Base-by-base conservation (phyloP, 2,113 vertebrate species). In the Calonectris borealis region DNA sequence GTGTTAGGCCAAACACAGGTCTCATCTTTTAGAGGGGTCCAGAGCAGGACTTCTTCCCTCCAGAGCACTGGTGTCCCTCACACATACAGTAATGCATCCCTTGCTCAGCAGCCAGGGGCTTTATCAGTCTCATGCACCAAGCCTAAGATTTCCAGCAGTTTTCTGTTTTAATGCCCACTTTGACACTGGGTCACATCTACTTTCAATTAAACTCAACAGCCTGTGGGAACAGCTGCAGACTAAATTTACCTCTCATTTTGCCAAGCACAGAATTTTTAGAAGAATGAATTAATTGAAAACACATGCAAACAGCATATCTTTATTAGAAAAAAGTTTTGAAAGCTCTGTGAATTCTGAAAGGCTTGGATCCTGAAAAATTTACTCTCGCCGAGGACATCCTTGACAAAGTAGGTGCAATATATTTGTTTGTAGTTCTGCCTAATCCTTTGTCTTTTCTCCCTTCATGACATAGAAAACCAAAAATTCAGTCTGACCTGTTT, bases 131-230 rank as follows among this genome's bases (percentile, higher is more conserved):
- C 36, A 22, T 25, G 25, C 18, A 76, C 22, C 27, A 65, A 73
- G 46, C 25, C 57, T 20, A 72, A 71, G 61, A 66, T 66, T 87
- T 91, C 78, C 66, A 94, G 29, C 83, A 85, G 48, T 61, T 25
- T 73, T 90, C 27, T 65, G 31, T 77, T 88, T 92, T 89, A 88
- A 81, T 81, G 14, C 42, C 25, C 34, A 52, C 44, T 90, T 94
- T 82, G 73, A 83, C 65, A 57, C n/a, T 52, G 61, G n/a, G 34
- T 68, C 42, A 40, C 64, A 68, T 58, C 42, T 91, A 86, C 31
- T 83, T 77, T 86, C 71, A 54, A 16, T 87, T 93, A 92, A 95
- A 75, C 73, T 78, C 85, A 89, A 38, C 40, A 71, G 86, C 62
- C 88, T 73, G 73, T 83, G 51, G 68, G 58, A 94, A 81, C 65